Conservation (phyloP, 2,113 vertebrate genomes). For the Corythornis cristatus region DNA sequence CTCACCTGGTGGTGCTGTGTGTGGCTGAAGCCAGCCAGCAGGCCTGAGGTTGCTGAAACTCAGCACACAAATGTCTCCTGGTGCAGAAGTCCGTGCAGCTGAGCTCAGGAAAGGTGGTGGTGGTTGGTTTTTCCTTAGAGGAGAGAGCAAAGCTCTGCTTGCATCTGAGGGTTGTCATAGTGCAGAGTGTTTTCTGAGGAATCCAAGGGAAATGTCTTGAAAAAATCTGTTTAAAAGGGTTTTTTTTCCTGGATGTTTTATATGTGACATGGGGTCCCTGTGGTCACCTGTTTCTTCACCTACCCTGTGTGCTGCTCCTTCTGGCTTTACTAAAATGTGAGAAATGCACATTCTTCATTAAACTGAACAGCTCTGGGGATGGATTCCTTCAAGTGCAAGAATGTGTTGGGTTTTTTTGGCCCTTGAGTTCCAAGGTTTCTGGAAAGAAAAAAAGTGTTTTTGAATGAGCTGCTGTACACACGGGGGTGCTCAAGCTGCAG, state of each 20-base stretch:
- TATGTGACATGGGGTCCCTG: not conserved
- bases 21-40: not conserved
- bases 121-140: not conserved
- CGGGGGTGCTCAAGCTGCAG: not conserved
- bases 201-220: not conserved
- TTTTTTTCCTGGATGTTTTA: no score
- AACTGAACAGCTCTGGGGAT: not conserved
- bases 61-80: fast-evolving
- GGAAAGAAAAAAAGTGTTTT: not conserved
- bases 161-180: not conserved
- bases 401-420: not conserved
- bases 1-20: not conserved
- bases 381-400: not conserved
- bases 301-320: not conserved
- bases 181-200: not conserved
- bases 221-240: no score
- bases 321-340: not conserved
- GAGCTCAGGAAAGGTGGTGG: fast-evolving
- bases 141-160: not conserved
- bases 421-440: not conserved
- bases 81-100: not conserved
- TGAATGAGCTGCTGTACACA: not conserved
- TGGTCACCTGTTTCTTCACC: not conserved
- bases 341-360: not conserved
- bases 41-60: fast-evolving